Base-by-base conservation (phyloP, 1,140 invertebrate species). In the Bathynomus jamesi region DNA sequence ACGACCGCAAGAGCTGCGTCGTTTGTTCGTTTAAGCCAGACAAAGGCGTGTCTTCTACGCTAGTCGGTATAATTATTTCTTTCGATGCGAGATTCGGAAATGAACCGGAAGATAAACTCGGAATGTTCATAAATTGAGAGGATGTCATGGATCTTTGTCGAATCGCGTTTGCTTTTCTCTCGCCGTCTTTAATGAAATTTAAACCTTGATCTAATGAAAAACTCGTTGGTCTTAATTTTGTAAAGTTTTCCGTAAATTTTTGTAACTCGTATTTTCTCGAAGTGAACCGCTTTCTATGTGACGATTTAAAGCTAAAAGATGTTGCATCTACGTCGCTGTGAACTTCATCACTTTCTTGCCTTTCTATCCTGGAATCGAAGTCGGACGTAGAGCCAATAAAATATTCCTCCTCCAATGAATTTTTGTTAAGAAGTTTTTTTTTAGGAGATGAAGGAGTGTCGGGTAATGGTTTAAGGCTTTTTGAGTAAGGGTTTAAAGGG, bases 151-250 rank as follows among this genome's bases (percentile, higher is more conserved):
- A n/a, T n/a, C n/a, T n/a, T n/a, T n/a, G n/a, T n/a, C n/a, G n/a
- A n/a, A n/a, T n/a, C n/a, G n/a, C n/a, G n/a, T n/a, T n/a, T n/a
- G n/a, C n/a, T n/a, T n/a, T n/a, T n/a, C n/a, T n/a, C n/a, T n/a
- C n/a, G n/a, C 68, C 67, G 28, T 61, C 65, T 28, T 65, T 69
- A 70, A 74, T 74, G 53, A 70, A 69, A 62, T 74, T 74, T 11
- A 74, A 40, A 32, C 72, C 72, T 32, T 72, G 61, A 70, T 74
- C 72, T 46, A 74, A 30, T 28, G 72, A 74, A 62, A 74, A 70
- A 67, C 72, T 74, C n/a, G 70, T 67, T 27, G 65, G 68, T 64
- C 70, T 74, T 25, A 65, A 70, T 46, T 74, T 64, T 17, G 53
- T 31, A 21, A 67, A 61, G 10, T 65, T 61, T 29, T 74, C 65